Conservation (phyloP, 2,797 vertebrate genomes). For the Macrochelys suwanniensis region DNA sequence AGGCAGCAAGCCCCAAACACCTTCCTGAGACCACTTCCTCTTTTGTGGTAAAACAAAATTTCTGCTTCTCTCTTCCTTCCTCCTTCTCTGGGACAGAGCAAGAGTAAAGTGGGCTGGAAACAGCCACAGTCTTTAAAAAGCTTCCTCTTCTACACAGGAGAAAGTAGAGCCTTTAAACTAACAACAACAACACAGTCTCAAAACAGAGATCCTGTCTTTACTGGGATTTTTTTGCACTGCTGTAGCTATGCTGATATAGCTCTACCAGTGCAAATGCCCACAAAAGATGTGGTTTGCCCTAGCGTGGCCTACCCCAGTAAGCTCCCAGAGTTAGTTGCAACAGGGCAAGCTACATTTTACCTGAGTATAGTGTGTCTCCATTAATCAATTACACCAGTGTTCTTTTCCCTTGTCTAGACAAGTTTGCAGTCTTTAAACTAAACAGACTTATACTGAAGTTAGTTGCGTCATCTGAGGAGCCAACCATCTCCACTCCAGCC, state of each 20-base stretch:
- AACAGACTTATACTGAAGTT: background rate
- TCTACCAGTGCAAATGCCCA: background rate
- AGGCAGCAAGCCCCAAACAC: conserved; percentile 7
- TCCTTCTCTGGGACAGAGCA: background rate
- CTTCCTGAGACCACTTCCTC: conserved; percentile 30
- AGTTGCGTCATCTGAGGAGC: background rate
- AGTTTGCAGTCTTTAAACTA: background rate
- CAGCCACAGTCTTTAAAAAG: background rate
- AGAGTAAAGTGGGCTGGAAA: background rate
- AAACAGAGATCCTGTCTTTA: background rate
- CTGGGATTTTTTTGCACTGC: background rate
- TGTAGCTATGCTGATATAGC: background rate
- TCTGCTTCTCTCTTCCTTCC: conserved; percentile 13
- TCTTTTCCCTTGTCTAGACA: background rate
- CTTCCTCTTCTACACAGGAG: background rate
- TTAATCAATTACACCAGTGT: background rate
- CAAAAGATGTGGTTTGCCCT: background rate
- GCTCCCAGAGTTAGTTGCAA: background rate
- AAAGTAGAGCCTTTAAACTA: background rate
- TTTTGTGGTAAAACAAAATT: conserved; percentile 25
- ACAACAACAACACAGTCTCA: background rate
- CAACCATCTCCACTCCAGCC: background rate
- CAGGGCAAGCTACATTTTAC: background rate
- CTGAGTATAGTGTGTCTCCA: background rate
- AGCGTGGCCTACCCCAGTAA: background rate